A percentile compares a stretch with the other conserved stretches of the same genome.
Conservation (phyloP, 2,888 invertebrate genomes). For the Rhamnusium bicolor region DNA sequence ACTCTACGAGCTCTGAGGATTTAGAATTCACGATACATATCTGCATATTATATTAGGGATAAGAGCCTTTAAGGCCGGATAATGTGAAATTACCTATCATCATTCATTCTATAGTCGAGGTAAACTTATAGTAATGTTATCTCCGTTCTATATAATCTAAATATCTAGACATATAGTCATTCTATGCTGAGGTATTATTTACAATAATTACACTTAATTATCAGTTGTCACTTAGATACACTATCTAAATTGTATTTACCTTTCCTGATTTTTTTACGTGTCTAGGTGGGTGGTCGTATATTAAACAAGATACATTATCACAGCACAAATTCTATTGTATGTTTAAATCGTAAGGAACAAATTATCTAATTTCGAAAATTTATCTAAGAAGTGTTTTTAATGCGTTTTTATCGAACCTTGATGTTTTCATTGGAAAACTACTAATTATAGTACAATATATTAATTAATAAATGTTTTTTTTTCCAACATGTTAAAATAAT, state of each 20-base stretch:
- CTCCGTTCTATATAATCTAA: constrained; percentile 1
- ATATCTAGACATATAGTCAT: neutral
- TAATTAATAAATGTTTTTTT: too few species aligned
- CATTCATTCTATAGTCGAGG: constrained; percentile 16
- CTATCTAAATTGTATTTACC: neutral
- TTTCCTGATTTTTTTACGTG: neutral
- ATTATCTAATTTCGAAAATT: too few species aligned
- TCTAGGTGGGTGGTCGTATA: neutral
- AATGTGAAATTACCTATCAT: constrained; percentile 30
- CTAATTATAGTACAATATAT: too few species aligned
- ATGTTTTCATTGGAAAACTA: too few species aligned
- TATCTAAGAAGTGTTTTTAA: too few species aligned
- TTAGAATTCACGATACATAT: constrained; percentile 48
- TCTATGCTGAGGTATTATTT: neutral
- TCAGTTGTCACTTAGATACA: neutral
- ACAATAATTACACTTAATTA: constrained; percentile 3
- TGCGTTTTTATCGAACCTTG: too few species aligned
- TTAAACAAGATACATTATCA: neutral
- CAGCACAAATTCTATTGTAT: neutral
- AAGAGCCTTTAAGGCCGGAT: constrained; percentile 33
- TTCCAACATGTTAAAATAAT: too few species aligned
- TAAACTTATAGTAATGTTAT: neutral
- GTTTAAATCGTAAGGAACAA: too few species aligned
- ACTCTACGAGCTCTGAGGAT: constrained; percentile 49
- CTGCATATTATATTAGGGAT: constrained; percentile 45